Base-by-base conservation (phyloP, 2,888 invertebrate species). In the Cheiracanthium punctorium region DNA sequence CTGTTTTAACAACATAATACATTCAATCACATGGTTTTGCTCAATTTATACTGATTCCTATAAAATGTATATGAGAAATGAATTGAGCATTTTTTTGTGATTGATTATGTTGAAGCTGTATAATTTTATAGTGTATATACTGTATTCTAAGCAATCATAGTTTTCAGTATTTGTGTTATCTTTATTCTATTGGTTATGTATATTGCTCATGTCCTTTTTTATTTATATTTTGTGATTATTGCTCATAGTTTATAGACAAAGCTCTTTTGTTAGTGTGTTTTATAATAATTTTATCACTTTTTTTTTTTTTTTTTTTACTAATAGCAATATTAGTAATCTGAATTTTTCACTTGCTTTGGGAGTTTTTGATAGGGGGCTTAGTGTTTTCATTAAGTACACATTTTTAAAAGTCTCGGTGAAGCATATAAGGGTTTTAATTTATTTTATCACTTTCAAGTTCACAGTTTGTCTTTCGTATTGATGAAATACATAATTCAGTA, bases 181-280 rank as follows among this genome's bases (percentile, higher is more conserved):
- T 48, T 58, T 58, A 58, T 58, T 58, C 5, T 58, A 24, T 58
- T 58, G 17, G 24, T 58, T 58, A 48, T 58, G 24, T 58, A 58
- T 24, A 24, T 58, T 58, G 24, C 58, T 58, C 24, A n/a, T 48
- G n/a, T 14, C 37, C 12, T 37, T 8, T 8, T 8, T 58, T 7
- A 58, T 58, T 58, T 58, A 58, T 58, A 58, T 24, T 24, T 7
- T 58, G 58, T 58, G 58, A 58, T 58, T 58, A 58, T 20, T 17
- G 48, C 48, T 17, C n/a, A 48, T n/a, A 48, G 17, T 48, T 2
- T 17, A 48, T 10, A 48, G 48, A 17, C 7, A 12, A 12, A 12
- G 48, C 17, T 48, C 14, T 37, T 37, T 37, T 10, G 10, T 37
- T 37, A 37, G 37, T 10, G 10, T 37, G 37, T 37, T 37, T 37